Base-by-base conservation (phyloP, 2,888 invertebrate genomes). In the Plebejus argus region DNA sequence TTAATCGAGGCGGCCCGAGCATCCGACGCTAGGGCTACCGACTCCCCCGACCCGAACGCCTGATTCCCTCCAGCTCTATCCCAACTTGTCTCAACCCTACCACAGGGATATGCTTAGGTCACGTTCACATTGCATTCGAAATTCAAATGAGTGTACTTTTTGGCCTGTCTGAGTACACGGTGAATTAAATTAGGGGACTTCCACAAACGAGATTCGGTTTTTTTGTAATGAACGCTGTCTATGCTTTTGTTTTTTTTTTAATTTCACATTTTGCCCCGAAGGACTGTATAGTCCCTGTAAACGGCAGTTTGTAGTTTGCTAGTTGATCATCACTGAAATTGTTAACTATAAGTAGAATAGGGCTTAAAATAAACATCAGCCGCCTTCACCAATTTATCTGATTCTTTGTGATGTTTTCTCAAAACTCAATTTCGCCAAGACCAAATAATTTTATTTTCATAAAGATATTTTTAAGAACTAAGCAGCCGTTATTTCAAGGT, bases 91-190 rank as follows among this genome's bases (percentile, higher is more conserved):
- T 1, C 66, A 66, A 66, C 66, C 66, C 66, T 66, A 66, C 18
- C 90, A 90, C 87, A 85, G 89, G 87, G 88, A 89, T 89, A 89
- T 88, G 87, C 88, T 87, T 88, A 88, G 88, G 89, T 89, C 89
- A 88, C 86, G 88, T 88, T 84, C 85, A 87, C 85, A 85, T 85
- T 89, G 90, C 90, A 91, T 91, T 88, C 86, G 91, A 91, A 91
- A 89, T 92, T 91, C 88, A 93, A 91, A 92, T 92, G 91, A 90
- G 89, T 87, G 84, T 87, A 89, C 90, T 92, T 92, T 91, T 92
- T 91, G 89, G 89, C 88, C 87, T 82, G 89, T 89, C 90, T 88
- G 90, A 89, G 88, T 88, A 90, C 87, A 87, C 85, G 83, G 86
- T 84, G 87, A 90, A 92, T 92, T 90, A 88, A 91, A 91, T 92